Percentiles rank a stretch among this genome's conserved stretches.
phyloP scores from a whole-genome alignment of 2,113 vertebrate genomes.

The Tamias sibiricus region DNA sequence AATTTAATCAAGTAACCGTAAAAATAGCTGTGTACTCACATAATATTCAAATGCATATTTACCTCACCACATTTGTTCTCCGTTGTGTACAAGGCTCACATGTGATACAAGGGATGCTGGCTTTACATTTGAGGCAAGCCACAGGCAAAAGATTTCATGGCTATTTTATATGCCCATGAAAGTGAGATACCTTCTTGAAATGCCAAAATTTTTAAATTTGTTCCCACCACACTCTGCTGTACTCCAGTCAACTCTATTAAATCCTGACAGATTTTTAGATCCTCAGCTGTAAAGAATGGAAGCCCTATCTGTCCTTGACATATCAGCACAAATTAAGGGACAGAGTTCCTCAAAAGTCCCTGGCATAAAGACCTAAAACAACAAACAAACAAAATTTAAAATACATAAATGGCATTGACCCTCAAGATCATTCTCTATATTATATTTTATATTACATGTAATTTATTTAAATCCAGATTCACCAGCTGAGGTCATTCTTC shows the following conservation, averaged over 20 bases:
- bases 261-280: neutral
- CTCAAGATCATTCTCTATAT: neutral
- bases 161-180: slow-evolving; percentile 14
- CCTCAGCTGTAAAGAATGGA: neutral
- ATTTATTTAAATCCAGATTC: slow-evolving; percentile 20
- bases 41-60: neutral
- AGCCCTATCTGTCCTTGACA: neutral
- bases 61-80: neutral
- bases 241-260: slow-evolving; percentile 33
- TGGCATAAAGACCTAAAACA: neutral
- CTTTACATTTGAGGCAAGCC: neutral
- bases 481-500: neutral
- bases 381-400: neutral
- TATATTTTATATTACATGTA: slow-evolving; percentile 48
- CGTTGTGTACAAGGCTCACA: neutral
- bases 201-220: slow-evolving; percentile 1
- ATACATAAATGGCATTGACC: neutral
- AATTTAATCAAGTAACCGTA: neutral
- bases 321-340: neutral
- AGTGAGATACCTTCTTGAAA: neutral
- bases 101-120: neutral
- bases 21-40: too few relatives aligned
- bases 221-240: neutral
- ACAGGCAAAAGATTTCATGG: neutral
- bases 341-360: neutral